A percentile compares a stretch with the other conserved stretches of the same genome.
These are phyloP conservation scores for Gymnogyps californianus DNA, from an alignment of 2,113 vertebrate genomes.

Conservation along the genomic window DNA sequence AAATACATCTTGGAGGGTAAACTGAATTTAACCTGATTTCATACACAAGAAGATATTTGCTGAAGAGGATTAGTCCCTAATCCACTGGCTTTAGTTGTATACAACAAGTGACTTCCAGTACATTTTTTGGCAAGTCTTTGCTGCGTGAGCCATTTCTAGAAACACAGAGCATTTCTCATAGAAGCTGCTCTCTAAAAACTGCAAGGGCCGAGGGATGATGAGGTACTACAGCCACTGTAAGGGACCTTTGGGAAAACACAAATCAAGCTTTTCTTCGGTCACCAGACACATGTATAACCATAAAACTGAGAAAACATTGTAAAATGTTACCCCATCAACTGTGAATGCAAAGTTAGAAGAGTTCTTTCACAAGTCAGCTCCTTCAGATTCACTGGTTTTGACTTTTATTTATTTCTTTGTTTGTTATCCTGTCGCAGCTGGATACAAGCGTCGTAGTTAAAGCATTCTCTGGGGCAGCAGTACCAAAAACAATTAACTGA, in stretches of 20 bases:
- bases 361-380: neutral
- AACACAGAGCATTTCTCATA: neutral
- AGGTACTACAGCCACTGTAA: neutral
- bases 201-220: neutral
- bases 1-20: neutral
- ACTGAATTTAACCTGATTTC: neutral
- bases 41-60: neutral
- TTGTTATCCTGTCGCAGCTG: neutral
- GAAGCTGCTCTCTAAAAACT: neutral
- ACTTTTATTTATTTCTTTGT: neutral
- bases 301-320: neutral
- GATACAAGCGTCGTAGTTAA: neutral
- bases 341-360: neutral
- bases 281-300: neutral
- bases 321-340: neutral
- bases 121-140: neutral
- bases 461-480: neutral
- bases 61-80: neutral
- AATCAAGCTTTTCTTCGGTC: neutral
- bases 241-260: neutral
- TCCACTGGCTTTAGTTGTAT: neutral
- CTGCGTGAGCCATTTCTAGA: neutral
- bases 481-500: conserved; percentile 1
- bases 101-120: neutral
- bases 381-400: neutral